A percentile compares a stretch with the other conserved stretches of the same genome.
These are phyloP conservation scores for Bathynomus jamesi DNA, from an alignment of 1,140 invertebrate species.

Conservation along the genomic window DNA sequence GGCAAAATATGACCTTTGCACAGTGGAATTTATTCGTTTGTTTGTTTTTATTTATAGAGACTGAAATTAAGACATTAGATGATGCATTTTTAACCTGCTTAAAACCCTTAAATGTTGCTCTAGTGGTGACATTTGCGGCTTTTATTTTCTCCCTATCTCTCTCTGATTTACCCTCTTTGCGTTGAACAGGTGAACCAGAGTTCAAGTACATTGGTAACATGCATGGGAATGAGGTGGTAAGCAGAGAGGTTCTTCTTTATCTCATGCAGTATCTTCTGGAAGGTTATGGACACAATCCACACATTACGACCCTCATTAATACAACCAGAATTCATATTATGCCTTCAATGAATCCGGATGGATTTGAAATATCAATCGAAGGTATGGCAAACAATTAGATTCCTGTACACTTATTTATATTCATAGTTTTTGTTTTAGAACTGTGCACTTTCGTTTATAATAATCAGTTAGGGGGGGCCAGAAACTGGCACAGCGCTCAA, in stretches of 20 bases:
- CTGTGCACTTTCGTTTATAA: no score
- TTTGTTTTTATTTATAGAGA: no score
- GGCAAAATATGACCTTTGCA: no score
- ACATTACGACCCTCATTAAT: conserved; percentile 68
- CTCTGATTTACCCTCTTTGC: no score
- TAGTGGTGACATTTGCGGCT: no score
- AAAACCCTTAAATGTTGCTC: no score
- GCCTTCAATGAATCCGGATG: conserved; percentile 97
- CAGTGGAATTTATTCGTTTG: no score
- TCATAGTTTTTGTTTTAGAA: neutral
- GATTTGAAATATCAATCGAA: conserved; percentile 61
- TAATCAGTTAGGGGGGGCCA: no score
- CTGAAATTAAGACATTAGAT: no score
- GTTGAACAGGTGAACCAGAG: conserved; percentile 62
- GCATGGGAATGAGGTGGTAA: conserved; percentile 95
- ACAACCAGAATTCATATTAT: conserved; percentile 81
- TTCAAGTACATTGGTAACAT: conserved; percentile 93
- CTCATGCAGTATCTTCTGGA: conserved; percentile 81
- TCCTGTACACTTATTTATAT: neutral
- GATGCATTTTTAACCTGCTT: no score
- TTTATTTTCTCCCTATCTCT: no score
- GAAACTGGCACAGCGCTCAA: no score
- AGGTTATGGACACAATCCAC: conserved; percentile 63
- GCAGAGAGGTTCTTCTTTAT: conserved; percentile 72
- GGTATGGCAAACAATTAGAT: conserved; percentile 4